A percentile compares a stretch with the other conserved stretches of the same genome.
These are phyloP conservation scores for Leptinotarsa haldemani DNA, from an alignment of 2,888 invertebrate genomes.

Conservation along the genomic window DNA sequence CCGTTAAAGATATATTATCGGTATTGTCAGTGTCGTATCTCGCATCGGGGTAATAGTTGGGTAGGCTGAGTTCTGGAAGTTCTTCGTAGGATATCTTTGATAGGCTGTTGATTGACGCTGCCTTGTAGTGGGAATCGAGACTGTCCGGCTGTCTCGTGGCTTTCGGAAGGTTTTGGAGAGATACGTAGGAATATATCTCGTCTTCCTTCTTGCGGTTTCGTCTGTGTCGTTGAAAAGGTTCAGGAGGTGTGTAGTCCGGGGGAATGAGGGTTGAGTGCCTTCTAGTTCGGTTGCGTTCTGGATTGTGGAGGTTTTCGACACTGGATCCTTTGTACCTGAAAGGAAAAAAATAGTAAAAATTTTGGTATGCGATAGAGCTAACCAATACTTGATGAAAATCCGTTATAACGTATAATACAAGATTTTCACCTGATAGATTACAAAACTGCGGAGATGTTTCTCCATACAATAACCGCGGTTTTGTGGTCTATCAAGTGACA, in stretches of 20 bases:
- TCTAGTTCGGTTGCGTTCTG: slow-evolving; percentile 44
- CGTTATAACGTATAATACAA: too few relatives aligned
- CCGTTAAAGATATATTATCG: slow-evolving; percentile 64
- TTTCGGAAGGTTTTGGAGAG: slow-evolving; percentile 43
- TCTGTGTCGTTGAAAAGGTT: slow-evolving; percentile 40
- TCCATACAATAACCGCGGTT: too few relatives aligned
- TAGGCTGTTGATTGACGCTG: slow-evolving; percentile 66
- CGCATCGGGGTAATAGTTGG: slow-evolving; percentile 65
- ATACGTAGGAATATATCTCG: slow-evolving; percentile 40
- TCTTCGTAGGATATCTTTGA: slow-evolving; percentile 57
- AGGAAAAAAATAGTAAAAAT: slow-evolving; percentile 24
- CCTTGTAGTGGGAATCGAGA: slow-evolving; percentile 71
- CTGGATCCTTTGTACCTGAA: slow-evolving; percentile 56
- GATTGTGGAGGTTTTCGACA: slow-evolving; percentile 53
- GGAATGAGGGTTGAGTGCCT: slow-evolving; percentile 32
- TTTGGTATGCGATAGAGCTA: neutral
- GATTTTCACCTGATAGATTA: too few relatives aligned
- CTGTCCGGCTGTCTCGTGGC: slow-evolving; percentile 65
- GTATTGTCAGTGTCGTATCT: slow-evolving; percentile 68
- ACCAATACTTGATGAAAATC: too few relatives aligned
- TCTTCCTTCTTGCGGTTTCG: slow-evolving; percentile 36
- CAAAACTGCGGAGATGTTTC: too few relatives aligned
- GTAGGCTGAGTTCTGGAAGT: slow-evolving; percentile 61
- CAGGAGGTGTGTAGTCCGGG: slow-evolving; percentile 32
- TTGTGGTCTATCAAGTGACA: too few relatives aligned